Evolutionary conservation across 2,113 vertebrate species (phyloP).

Genomic region (Kryptolebias marmoratus): DNA sequence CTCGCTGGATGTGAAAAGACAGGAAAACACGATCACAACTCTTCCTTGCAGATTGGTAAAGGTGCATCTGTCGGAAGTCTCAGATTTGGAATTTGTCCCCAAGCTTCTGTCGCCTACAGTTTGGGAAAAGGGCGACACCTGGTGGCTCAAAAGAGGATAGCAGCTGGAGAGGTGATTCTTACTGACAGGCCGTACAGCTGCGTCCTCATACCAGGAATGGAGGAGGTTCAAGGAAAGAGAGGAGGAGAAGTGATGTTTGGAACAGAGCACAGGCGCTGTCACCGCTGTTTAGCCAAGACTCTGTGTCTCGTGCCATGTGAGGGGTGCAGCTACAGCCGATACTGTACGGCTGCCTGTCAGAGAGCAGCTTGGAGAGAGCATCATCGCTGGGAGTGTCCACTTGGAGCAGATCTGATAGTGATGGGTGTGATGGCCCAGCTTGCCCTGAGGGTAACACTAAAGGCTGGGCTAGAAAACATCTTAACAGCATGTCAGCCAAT

Average conservation of each 20-base stretch:
- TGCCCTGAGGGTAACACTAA: slow-evolving; percentile 85
- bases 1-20: slow-evolving; percentile 50
- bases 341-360: slow-evolving; percentile 85
- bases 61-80: slow-evolving; percentile 4
- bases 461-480: slow-evolving; percentile 82
- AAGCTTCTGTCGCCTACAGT: slow-evolving; percentile 77
- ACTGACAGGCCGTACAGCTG: slow-evolving; percentile 88
- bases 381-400: slow-evolving; percentile 87
- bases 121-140: slow-evolving; percentile 86
- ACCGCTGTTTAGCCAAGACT: slow-evolving; percentile 84
- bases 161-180: slow-evolving; percentile 86
- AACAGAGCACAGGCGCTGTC: slow-evolving; percentile 84
- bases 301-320: slow-evolving; percentile 82
- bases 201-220: slow-evolving; percentile 84
- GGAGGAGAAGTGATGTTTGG: slow-evolving; percentile 47
- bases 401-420: slow-evolving; percentile 81
- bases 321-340: slow-evolving; percentile 87
- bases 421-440: slow-evolving; percentile 88
- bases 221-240: slow-evolving; percentile 24
- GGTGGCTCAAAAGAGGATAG: slow-evolving; percentile 80
- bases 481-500: slow-evolving; percentile 48
- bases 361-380: slow-evolving; percentile 85
- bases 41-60: slow-evolving; percentile 37
- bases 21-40: slow-evolving; percentile 1
- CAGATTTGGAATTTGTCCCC: slow-evolving; percentile 68